These are phyloP conservation scores for Diaphora mendica DNA, from an alignment of 2,888 invertebrate genomes.

Conservation along the genomic window DNA sequence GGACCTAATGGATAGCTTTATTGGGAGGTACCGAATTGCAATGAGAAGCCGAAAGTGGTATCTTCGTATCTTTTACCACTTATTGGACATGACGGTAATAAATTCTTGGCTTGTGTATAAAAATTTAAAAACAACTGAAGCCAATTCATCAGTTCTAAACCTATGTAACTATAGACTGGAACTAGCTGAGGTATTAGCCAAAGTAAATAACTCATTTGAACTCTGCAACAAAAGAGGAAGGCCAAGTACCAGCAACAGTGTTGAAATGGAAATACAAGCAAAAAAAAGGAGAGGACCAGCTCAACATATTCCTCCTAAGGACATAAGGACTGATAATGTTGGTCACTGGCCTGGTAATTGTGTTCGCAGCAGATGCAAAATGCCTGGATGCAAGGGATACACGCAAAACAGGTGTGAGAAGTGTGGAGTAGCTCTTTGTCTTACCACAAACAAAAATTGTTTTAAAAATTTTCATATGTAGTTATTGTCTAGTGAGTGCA, in stretches of 20 bases:
- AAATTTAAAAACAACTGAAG: constrained; percentile 31
- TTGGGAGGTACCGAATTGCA: constrained; percentile 50
- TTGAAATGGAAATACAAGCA: neutral
- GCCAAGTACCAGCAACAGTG: neutral
- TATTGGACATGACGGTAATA: constrained; percentile 59
- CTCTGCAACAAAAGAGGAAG: neutral
- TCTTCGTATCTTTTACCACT: constrained; percentile 57
- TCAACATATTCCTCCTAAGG: constrained; percentile 18
- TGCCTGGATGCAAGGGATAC: constrained; percentile 23
- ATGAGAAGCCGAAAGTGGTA: constrained; percentile 44
- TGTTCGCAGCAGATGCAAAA: constrained; percentile 30
- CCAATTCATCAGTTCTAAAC: neutral
- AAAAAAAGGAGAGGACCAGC: constrained; percentile 3
- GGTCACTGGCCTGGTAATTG: constrained; percentile 46
- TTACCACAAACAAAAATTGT: constrained; percentile 46
- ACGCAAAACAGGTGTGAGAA: constrained; percentile 45
- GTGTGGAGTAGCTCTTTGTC: constrained; percentile 43
- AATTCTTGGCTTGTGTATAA: constrained; percentile 59
- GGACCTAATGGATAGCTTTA: constrained; percentile 48
- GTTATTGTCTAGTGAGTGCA: too few relatives aligned
- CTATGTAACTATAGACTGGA: constrained; percentile 28
- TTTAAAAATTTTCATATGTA: constrained; percentile 23
- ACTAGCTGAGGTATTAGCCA: constrained; percentile 19
- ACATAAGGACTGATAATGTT: constrained; percentile 44
- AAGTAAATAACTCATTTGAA: neutral